Percentiles rank a stretch among this genome's conserved stretches.
Evolutionary conservation across 2,888 invertebrate species (phyloP).

Genomic region (Allophyes oxyacanthae): DNA sequence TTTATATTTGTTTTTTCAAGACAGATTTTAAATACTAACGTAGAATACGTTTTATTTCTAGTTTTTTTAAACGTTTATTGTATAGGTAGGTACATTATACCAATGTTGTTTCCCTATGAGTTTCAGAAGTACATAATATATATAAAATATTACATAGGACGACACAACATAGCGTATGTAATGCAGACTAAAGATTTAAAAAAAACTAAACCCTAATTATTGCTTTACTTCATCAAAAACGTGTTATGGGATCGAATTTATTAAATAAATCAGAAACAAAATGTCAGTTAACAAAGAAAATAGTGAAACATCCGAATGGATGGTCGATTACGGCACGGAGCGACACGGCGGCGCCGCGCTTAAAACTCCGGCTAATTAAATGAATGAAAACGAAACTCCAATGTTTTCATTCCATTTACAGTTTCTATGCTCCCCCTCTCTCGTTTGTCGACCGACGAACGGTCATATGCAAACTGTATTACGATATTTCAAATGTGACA

Average conservation of each 20-base stretch:
- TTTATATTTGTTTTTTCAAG: no score
- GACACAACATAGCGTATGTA: no score
- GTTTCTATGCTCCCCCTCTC: conserved; percentile 73
- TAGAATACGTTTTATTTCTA: no score
- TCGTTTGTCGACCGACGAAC: conserved; percentile 62
- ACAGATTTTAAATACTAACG: no score
- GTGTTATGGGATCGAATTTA: conserved; percentile 48
- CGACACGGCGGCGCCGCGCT: conserved; percentile 81
- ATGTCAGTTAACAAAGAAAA: conserved; percentile 57
- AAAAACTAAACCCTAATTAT: neutral
- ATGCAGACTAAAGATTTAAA: no score
- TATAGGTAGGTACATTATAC: no score
- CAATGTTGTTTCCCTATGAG: no score
- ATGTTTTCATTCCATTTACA: conserved; percentile 88
- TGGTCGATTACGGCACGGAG: conserved; percentile 71
- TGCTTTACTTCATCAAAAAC: conserved; percentile 33
- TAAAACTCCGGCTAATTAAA: conserved; percentile 86
- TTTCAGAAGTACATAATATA: no score
- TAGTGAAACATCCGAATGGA: conserved; percentile 72
- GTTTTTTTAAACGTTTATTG: no score
- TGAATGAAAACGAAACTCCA: conserved; percentile 86
- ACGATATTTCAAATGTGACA: conserved; percentile 68
- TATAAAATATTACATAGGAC: no score
- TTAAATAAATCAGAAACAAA: conserved; percentile 54
- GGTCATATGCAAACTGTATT: conserved; percentile 76